Conservation (phyloP, 2,888 invertebrate species). For the Heteromyza rotundicornis region DNA sequence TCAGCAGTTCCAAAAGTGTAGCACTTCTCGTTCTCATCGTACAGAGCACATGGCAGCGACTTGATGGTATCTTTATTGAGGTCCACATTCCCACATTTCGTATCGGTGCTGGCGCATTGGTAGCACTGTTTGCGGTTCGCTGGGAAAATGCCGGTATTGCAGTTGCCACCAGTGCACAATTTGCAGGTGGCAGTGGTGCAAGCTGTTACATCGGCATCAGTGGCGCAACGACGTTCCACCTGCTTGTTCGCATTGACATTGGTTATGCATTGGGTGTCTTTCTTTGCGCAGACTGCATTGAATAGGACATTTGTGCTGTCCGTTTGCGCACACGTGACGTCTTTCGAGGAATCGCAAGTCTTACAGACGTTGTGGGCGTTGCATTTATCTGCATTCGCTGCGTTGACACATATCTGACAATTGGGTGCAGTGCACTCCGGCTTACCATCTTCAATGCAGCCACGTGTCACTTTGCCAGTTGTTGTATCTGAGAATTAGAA, state of each 20-base stretch:
- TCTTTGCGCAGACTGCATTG: slow-evolving; percentile 34
- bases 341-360: slow-evolving; percentile 32
- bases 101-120: slow-evolving; percentile 31
- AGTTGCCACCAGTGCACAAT: slow-evolving; percentile 25
- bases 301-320: background rate
- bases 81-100: slow-evolving; percentile 31
- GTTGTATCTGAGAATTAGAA: background rate
- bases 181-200: slow-evolving; percentile 25
- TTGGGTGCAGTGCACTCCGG: slow-evolving; percentile 14
- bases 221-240: slow-evolving; percentile 37
- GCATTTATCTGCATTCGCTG: slow-evolving; percentile 25
- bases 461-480: slow-evolving; percentile 36
- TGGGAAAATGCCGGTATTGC: slow-evolving; percentile 42
- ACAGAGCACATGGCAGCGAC: slow-evolving; percentile 33
- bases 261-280: slow-evolving; percentile 34
- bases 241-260: slow-evolving; percentile 34
- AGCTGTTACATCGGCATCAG: slow-evolving; percentile 7
- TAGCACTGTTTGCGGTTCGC: slow-evolving; percentile 35
- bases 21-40: slow-evolving; percentile 37
- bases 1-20: slow-evolving; percentile 33
- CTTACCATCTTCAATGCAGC: slow-evolving; percentile 23
- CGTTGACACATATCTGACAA: slow-evolving; percentile 23
- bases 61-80: background rate
- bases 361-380: slow-evolving; percentile 42
- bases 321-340: slow-evolving; percentile 37